phyloP scores from a whole-genome alignment of 1,140 invertebrate genomes.

The Papilio dardanus region DNA sequence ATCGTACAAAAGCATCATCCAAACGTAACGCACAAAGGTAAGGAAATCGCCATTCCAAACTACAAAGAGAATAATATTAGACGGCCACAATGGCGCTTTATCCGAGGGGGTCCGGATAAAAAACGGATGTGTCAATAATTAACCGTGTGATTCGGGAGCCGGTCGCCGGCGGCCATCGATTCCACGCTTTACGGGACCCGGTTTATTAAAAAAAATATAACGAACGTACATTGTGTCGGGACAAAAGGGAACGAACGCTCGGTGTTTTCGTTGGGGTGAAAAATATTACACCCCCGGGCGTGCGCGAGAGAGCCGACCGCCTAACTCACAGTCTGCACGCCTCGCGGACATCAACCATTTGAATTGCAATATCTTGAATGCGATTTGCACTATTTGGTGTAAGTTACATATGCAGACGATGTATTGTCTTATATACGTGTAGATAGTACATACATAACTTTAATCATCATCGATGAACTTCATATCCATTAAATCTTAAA shows the following conservation, averaged over 20 bases:
- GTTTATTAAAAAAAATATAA: slow-evolving; percentile 66
- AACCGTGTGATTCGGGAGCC: slow-evolving; percentile 71
- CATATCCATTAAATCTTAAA: no score
- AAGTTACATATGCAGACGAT: slow-evolving; percentile 27
- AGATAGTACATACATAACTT: no score
- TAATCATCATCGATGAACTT: no score
- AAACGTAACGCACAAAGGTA: slow-evolving; percentile 58
- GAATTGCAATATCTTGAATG: slow-evolving; percentile 59
- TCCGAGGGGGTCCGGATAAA: slow-evolving; percentile 57
- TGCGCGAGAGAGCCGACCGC: slow-evolving; percentile 60
- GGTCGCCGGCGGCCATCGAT: slow-evolving; percentile 70
- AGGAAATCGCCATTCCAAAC: slow-evolving; percentile 72
- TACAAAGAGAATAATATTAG: slow-evolving; percentile 70
- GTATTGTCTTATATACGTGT: not conserved
- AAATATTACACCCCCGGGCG: slow-evolving; percentile 79
- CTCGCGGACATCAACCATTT: slow-evolving; percentile 48
- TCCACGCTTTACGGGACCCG: slow-evolving; percentile 50
- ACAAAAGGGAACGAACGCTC: slow-evolving; percentile 66
- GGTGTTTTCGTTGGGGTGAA: slow-evolving; percentile 77
- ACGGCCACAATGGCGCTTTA: slow-evolving; percentile 62
- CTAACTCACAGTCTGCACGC: slow-evolving; percentile 41
- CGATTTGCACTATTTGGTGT: slow-evolving; percentile 44
- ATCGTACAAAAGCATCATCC: slow-evolving; percentile 18
- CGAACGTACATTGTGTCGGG: slow-evolving; percentile 64
- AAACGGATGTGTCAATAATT: slow-evolving; percentile 81